Evolutionary conservation across 35 echinoderm and acorn worm genomes (phyloP).

Genomic region (Apostichopus japonicus): DNA sequence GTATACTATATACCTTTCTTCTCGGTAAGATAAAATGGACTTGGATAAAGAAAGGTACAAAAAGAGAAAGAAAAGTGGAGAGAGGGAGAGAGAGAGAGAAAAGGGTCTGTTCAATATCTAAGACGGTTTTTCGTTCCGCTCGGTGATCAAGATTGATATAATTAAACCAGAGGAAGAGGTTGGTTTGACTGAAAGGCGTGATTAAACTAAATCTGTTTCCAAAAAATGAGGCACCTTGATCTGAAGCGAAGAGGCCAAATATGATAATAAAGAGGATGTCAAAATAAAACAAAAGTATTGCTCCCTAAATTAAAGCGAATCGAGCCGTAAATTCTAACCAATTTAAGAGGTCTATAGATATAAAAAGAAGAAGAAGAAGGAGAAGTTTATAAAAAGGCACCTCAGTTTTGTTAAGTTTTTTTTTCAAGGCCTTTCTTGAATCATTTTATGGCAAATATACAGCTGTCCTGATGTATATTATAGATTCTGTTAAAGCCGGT

Average conservation of each 20-base stretch:
- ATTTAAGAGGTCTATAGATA: too few species aligned
- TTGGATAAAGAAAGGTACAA: neutral
- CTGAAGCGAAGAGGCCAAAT: neutral
- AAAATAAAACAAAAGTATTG: neutral
- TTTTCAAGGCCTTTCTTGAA: too few species aligned
- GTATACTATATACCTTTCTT: too few species aligned
- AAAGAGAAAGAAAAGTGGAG: too few species aligned
- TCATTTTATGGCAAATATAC: too few species aligned
- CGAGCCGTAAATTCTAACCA: neutral
- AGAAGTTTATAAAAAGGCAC: too few species aligned
- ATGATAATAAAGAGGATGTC: neutral
- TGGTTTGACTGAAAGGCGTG: neutral
- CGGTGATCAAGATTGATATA: constrained; percentile 34
- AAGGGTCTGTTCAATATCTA: constrained; percentile 25
- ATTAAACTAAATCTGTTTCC: constrained; percentile 29
- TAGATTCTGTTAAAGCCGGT: too few species aligned
- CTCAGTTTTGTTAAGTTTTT: too few species aligned
- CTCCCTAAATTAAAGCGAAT: neutral
- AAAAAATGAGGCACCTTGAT: constrained; percentile 1
- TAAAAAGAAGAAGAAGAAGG: too few species aligned
- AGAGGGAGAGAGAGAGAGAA: too few species aligned
- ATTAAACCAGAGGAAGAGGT: neutral
- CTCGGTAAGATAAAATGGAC: neutral
- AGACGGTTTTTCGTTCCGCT: constrained; percentile 31
- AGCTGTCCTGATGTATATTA: too few species aligned